A percentile compares a stretch with the other conserved stretches of the same genome.
Evolutionary conservation across 53 echinoderm and acorn worm genomes (phyloP).

Genomic region (Holothuria leucospilota): DNA sequence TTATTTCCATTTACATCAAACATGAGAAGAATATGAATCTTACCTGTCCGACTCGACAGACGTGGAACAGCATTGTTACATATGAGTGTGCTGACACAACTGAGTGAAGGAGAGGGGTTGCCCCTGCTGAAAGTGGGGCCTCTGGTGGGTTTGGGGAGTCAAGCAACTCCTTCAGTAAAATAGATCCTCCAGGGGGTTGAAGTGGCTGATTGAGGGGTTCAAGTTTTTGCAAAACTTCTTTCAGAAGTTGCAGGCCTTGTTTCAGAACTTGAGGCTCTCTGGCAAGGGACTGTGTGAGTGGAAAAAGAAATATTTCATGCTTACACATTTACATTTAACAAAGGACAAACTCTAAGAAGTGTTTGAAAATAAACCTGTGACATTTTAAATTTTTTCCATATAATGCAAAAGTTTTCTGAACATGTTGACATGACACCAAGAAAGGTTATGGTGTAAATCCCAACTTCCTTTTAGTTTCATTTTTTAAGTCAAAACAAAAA

Average conservation of each 20-base stretch:
- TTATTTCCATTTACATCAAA: too few species aligned
- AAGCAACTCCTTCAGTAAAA: slow-evolving; percentile 88
- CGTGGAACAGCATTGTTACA: slow-evolving; percentile 96
- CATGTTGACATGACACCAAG: too few species aligned
- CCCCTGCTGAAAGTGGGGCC: slow-evolving; percentile 83
- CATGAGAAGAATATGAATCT: neutral
- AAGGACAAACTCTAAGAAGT: neutral
- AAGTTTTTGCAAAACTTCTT: slow-evolving; percentile 80
- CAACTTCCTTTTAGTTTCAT: too few species aligned
- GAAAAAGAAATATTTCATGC: neutral
- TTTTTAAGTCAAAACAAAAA: too few species aligned
- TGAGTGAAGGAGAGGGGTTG: slow-evolving; percentile 92
- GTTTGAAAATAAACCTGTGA: too few species aligned
- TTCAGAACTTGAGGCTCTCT: slow-evolving; percentile 86
- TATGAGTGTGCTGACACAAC: slow-evolving; percentile 97
- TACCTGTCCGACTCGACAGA: slow-evolving; percentile 96
- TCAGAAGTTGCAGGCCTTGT: slow-evolving; percentile 87
- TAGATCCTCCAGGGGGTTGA: slow-evolving; percentile 86
- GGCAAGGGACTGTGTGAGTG: slow-evolving; percentile 80
- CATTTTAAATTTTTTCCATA: too few species aligned
- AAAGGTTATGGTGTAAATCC: too few species aligned
- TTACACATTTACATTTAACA: neutral
- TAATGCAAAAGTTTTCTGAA: too few species aligned
- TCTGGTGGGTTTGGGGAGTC: slow-evolving; percentile 89
- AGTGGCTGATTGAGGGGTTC: slow-evolving; percentile 88